phyloP scores from a whole-genome alignment of 1,140 invertebrate genomes.

The Conus ventricosus region DNA sequence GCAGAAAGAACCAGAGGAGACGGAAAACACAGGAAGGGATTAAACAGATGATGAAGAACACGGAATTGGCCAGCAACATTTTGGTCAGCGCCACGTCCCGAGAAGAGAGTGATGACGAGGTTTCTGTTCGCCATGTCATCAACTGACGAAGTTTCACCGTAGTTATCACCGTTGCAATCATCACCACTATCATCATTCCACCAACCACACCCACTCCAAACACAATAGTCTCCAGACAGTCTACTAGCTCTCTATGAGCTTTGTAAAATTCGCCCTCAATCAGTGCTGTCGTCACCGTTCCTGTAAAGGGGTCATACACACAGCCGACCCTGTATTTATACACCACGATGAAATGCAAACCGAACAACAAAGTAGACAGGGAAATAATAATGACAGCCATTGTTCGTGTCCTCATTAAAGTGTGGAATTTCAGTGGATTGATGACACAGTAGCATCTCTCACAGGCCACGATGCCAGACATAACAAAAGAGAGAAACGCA shows the following conservation, averaged over 20 bases:
- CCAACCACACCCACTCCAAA: background rate
- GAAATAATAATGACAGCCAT: background rate
- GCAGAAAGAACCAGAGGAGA: background rate
- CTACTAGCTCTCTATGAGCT: background rate
- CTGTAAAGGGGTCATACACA: background rate
- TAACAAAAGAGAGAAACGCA: too few relatives aligned
- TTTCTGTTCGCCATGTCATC: background rate
- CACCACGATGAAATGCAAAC: background rate
- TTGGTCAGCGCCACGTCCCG: constrained; percentile 12
- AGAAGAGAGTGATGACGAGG: background rate
- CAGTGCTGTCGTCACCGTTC: background rate
- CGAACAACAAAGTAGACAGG: background rate
- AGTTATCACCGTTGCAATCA: background rate
- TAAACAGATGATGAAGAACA: background rate
- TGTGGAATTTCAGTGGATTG: background rate
- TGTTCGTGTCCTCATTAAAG: background rate
- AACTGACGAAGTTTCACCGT: background rate
- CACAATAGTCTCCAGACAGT: background rate
- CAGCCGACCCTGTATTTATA: background rate
- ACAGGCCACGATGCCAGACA: background rate
- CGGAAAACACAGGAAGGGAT: background rate
- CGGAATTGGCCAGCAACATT: background rate
- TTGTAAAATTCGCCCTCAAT: background rate
- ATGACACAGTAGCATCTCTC: constrained; percentile 6
- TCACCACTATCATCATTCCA: background rate